Evolutionary conservation across 2,797 vertebrate genomes (phyloP).

Genomic region (Leptodactylus fallax): DNA sequence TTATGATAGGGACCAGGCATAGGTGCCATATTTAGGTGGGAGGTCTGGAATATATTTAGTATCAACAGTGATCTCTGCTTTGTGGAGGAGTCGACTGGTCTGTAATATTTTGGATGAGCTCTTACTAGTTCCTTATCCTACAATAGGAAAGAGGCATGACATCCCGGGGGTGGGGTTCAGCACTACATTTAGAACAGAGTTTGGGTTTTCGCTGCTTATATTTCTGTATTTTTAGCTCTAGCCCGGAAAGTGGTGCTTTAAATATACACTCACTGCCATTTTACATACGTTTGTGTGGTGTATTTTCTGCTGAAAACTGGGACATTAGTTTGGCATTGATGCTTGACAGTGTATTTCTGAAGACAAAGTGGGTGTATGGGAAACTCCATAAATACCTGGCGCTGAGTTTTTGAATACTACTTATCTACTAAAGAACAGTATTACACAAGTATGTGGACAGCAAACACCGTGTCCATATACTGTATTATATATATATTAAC

Average conservation of each 20-base stretch:
- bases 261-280: background rate
- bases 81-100: slow-evolving; percentile 12
- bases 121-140: slow-evolving; percentile 1
- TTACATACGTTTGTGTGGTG: background rate
- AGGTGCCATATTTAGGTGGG: background rate
- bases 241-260: background rate
- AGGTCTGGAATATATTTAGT: background rate
- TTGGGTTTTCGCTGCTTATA: background rate
- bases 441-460: too few relatives aligned
- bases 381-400: too few relatives aligned
- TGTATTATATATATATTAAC: too few relatives aligned
- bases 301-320: background rate
- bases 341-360: too few relatives aligned
- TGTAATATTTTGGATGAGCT: slow-evolving; percentile 2
- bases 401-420: too few relatives aligned
- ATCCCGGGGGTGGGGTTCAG: background rate
- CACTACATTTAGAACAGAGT: slow-evolving; percentile 23
- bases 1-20: too few relatives aligned
- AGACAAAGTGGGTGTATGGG: too few relatives aligned
- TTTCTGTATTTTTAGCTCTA: background rate
- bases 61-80: background rate
- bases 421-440: too few relatives aligned
- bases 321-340: background rate
- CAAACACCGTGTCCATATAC: too few relatives aligned
- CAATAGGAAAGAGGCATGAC: slow-evolving; percentile 2